Percentiles rank a stretch among this genome's conserved stretches.
phyloP scores from a whole-genome alignment of 1,140 invertebrate species.

The Metopolophium dirhodum region DNA sequence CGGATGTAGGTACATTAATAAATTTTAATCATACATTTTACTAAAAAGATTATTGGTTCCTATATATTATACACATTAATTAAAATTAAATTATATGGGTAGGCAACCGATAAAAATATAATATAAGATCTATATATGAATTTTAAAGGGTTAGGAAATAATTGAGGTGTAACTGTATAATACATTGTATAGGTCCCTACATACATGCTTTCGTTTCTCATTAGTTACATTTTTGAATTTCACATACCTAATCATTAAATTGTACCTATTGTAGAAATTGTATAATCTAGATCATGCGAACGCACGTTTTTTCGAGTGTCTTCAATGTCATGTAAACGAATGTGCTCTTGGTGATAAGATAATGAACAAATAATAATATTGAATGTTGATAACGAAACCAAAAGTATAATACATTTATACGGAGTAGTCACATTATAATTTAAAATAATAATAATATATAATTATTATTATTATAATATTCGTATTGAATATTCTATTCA shows the following conservation, averaged over 20 bases:
- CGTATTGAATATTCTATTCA: not conserved
- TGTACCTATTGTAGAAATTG: not conserved
- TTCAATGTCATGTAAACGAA: constrained; percentile 41
- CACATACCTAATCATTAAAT: not conserved
- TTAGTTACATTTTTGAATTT: constrained; percentile 24
- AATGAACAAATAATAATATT: constrained; percentile 26
- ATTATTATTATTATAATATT: too few species aligned
- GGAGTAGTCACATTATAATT: not conserved
- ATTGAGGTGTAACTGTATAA: not conserved
- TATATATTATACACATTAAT: not conserved
- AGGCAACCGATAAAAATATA: not conserved
- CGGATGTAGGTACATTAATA: not conserved
- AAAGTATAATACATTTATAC: constrained; percentile 16
- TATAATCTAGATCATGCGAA: constrained; percentile 2
- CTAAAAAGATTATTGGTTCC: not conserved
- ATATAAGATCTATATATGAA: not conserved
- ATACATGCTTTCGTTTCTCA: not conserved
- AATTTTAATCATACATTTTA: not conserved
- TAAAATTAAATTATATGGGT: not conserved
- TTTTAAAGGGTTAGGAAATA: not conserved
- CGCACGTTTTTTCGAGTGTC: constrained; percentile 39
- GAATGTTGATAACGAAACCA: constrained; percentile 19
- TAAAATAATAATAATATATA: not conserved
- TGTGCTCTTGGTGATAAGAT: constrained; percentile 29
- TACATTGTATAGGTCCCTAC: not conserved